Evolutionary conservation across 2,797 vertebrate genomes (phyloP).

Genomic region (Erethizon dorsatum): DNA sequence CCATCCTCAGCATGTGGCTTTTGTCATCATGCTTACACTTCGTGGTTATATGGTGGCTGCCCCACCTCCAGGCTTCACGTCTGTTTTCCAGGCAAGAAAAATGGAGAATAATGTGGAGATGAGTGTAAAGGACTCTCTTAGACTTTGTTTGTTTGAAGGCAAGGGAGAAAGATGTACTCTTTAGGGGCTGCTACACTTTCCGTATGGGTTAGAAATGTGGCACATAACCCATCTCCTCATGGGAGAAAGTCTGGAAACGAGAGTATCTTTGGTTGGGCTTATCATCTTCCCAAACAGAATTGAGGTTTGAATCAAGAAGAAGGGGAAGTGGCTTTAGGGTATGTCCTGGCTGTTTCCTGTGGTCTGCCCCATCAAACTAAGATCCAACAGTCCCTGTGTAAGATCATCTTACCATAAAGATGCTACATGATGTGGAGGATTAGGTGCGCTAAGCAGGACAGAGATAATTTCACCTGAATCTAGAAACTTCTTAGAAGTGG

Average conservation of each 20-base stretch:
- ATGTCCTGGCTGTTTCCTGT: not conserved
- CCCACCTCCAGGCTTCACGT: not conserved
- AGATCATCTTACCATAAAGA: not conserved
- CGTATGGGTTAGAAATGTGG: not conserved
- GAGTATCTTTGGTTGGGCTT: not conserved
- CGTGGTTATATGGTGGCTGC: not conserved
- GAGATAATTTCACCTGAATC: not conserved
- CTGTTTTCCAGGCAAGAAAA: constrained; percentile 20
- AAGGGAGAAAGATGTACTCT: not conserved
- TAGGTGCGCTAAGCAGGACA: not conserved
- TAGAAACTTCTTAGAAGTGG: constrained; percentile 23
- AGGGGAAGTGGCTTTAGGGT: not conserved
- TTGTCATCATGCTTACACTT: not conserved
- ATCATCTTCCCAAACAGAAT: not conserved
- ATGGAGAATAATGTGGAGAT: not conserved
- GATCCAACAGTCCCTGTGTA: not conserved
- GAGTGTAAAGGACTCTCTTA: not conserved
- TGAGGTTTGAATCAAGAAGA: not conserved
- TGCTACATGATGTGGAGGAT: not conserved
- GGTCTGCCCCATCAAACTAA: not conserved
- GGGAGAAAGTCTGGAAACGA: not conserved
- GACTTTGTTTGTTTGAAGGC: not conserved
- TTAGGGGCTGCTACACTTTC: not conserved
- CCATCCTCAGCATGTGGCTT: not conserved
- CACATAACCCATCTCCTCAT: not conserved